Evolutionary conservation across 2,113 vertebrate genomes (phyloP).

Genomic region (Heterotis niloticus): DNA sequence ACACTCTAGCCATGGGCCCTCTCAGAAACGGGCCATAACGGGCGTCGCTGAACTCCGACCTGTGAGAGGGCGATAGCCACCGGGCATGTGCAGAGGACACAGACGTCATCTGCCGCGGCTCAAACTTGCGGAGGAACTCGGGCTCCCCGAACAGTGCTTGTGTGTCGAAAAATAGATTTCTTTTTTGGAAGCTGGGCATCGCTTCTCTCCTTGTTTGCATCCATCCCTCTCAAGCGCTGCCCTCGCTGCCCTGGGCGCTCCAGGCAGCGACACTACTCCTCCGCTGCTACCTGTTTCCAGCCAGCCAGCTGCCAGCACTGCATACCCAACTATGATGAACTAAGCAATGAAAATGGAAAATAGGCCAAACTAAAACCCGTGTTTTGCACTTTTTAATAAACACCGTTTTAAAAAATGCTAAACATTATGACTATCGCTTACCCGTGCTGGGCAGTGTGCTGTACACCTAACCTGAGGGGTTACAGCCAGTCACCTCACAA

Average conservation of each 20-base stretch:
- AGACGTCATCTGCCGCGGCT: neutral
- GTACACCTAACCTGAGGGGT: too few relatives aligned
- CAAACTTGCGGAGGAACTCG: neutral
- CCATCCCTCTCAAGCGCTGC: constrained; percentile 2
- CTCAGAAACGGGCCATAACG: constrained; percentile 11
- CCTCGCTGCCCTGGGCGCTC: neutral
- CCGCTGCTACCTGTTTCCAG: constrained; percentile 19
- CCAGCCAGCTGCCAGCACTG: neutral
- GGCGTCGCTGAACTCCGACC: constrained; percentile 14
- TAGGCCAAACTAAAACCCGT: neutral
- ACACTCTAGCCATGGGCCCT: constrained; percentile 17
- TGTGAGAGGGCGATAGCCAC: constrained; percentile 11
- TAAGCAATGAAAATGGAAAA: neutral
- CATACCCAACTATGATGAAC: neutral
- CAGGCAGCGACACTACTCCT: neutral
- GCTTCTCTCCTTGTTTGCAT: constrained; percentile 18
- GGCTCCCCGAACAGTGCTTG: neutral
- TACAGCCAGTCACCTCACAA: too few relatives aligned
- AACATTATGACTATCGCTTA: neutral
- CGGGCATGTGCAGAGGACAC: constrained; percentile 15
- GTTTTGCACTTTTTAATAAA: neutral
- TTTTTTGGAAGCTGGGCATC: constrained; percentile 3
- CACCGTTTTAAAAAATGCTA: neutral
- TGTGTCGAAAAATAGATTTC: neutral
- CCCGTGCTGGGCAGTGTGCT: neutral